phyloP scores from a whole-genome alignment of 2,888 invertebrate genomes.

The Ectemnius cavifrons region DNA sequence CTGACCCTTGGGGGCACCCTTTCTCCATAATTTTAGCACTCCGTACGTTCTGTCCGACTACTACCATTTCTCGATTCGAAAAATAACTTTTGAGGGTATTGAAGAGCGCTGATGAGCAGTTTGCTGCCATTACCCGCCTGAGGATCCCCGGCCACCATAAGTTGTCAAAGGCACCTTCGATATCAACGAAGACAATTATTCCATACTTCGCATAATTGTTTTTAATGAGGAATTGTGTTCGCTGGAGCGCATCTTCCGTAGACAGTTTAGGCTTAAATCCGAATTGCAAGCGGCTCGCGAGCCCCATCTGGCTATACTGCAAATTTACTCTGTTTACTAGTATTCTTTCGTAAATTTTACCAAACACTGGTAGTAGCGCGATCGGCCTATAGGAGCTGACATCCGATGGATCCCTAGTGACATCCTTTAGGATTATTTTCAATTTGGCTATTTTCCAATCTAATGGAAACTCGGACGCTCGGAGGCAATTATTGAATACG shows the following conservation, averaged over 20 bases:
- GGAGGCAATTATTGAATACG: conserved; percentile 8
- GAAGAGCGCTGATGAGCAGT: neutral
- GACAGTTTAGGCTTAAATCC: neutral
- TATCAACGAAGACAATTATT: conserved; percentile 5
- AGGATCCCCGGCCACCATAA: conserved; percentile 17
- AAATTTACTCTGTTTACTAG: neutral
- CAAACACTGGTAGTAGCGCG: neutral
- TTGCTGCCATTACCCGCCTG: neutral
- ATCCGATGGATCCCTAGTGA: neutral
- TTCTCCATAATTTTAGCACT: neutral
- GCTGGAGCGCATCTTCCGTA: neutral
- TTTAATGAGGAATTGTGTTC: neutral
- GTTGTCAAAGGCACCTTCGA: conserved; percentile 20
- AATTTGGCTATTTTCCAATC: conserved; percentile 13
- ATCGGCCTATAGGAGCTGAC: conserved; percentile 21
- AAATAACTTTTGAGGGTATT: neutral
- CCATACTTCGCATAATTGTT: neutral
- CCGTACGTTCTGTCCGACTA: neutral
- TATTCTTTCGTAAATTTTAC: conserved; percentile 17
- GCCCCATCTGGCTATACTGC: neutral
- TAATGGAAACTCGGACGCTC: neutral
- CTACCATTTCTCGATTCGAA: neutral
- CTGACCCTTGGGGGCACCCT: conserved; percentile 13
- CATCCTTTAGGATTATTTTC: conserved; percentile 8
- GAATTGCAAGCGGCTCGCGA: neutral